These are phyloP conservation scores for Arizona elegans DNA, from an alignment of 2,113 vertebrate species.

Conservation along the genomic window DNA sequence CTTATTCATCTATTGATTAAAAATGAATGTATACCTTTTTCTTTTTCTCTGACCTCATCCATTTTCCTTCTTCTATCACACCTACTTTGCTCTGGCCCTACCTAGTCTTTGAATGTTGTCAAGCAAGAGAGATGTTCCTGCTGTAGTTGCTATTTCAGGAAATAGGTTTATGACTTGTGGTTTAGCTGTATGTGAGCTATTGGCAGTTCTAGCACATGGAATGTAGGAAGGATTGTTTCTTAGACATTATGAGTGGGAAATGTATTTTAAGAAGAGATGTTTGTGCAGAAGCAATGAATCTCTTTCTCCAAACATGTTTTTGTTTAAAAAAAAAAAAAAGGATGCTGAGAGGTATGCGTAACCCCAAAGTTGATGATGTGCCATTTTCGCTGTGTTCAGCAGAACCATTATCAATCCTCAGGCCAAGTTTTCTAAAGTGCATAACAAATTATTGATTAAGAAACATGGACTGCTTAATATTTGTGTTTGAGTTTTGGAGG, in stretches of 20 bases:
- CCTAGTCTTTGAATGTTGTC: not conserved
- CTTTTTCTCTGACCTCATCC: not conserved
- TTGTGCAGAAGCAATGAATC: not conserved
- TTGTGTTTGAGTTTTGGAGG: not conserved
- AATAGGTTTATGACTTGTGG: not conserved
- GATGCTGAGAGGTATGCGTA: not conserved
- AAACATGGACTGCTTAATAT: not conserved
- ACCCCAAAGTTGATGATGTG: not conserved
- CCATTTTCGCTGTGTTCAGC: not conserved
- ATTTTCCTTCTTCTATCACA: not conserved
- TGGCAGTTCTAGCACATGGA: not conserved
- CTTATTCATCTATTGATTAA: not conserved
- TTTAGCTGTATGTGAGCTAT: not conserved
- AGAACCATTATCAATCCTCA: not conserved
- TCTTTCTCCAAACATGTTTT: not conserved
- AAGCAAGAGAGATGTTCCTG: not conserved
- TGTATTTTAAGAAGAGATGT: not conserved
- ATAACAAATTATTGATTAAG: not conserved
- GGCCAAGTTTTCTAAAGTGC: not conserved
- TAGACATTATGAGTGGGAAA: not conserved
- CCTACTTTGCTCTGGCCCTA: not conserved
- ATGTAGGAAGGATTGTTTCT: not conserved
- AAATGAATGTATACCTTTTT: not conserved
- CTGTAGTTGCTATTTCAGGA: not conserved
- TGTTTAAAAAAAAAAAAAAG: no score